Conservation (phyloP, 2,888 invertebrate genomes). For the Diarsia mendica region DNA sequence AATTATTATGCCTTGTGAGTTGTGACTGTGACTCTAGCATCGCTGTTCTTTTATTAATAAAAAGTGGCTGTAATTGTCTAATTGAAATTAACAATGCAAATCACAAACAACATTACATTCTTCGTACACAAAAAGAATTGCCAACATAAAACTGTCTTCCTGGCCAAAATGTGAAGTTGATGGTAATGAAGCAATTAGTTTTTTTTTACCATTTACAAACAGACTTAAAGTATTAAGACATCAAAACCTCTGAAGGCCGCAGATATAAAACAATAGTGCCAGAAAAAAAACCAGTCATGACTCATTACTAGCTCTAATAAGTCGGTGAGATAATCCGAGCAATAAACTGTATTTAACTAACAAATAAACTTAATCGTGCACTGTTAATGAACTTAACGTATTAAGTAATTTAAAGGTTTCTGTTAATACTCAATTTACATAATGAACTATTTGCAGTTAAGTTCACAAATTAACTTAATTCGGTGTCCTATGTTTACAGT, state of each 20-base stretch:
- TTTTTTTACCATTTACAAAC: conserved; percentile 57
- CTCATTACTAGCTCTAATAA: conserved; percentile 42
- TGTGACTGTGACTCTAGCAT: too few relatives aligned
- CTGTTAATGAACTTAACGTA: conserved; percentile 27
- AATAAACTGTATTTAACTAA: conserved; percentile 51
- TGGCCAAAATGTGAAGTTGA: conserved; percentile 39
- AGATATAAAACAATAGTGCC: conserved; percentile 59
- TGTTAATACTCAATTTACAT: conserved; percentile 17
- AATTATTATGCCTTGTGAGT: too few relatives aligned
- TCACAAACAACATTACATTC: too few relatives aligned
- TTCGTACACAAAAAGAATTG: too few relatives aligned
- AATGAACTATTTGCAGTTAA: conserved; percentile 41
- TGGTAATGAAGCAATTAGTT: conserved; percentile 62
- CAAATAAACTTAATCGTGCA: conserved; percentile 48
- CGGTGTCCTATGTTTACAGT: conserved; percentile 39
- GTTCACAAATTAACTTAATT: conserved; percentile 16
- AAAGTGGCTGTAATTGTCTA: too few relatives aligned
- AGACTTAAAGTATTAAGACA: conserved; percentile 60
- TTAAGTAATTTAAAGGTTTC: conserved; percentile 27
- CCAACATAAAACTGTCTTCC: conserved; percentile 47
- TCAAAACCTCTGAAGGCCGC: conserved; percentile 55
- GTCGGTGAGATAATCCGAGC: conserved; percentile 23
- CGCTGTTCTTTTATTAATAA: too few relatives aligned
- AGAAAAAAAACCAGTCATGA: conserved; percentile 51
- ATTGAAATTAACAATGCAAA: neutral